These are phyloP conservation scores for Aphelenchoides besseyi DNA, from an alignment of 1,140 invertebrate species.

Conservation along the genomic window DNA sequence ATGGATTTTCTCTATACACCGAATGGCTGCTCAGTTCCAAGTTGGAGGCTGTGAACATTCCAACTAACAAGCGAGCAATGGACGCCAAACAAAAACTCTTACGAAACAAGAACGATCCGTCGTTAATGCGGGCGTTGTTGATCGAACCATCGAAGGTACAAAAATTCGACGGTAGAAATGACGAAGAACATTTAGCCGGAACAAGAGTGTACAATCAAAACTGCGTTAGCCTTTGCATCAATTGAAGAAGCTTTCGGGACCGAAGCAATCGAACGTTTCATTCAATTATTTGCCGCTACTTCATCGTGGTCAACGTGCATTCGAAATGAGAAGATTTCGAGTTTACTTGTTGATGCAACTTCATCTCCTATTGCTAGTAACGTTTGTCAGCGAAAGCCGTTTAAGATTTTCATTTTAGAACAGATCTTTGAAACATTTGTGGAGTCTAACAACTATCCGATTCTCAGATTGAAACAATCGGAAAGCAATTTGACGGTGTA, in stretches of 20 bases:
- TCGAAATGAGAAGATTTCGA: slow-evolving; percentile 9
- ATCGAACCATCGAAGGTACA: slow-evolving; percentile 12
- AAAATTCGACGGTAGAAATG: too few species aligned
- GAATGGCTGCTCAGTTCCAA: slow-evolving; percentile 33
- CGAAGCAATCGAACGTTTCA: slow-evolving; percentile 10
- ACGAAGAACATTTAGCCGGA: slow-evolving; percentile 4
- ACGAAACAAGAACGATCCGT: slow-evolving; percentile 10
- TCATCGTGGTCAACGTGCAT: neutral
- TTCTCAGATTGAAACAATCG: neutral
- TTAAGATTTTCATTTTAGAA: slow-evolving; percentile 4
- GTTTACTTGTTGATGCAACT: slow-evolving; percentile 12
- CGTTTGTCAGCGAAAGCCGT: neutral
- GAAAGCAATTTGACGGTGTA: neutral
- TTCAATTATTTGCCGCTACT: neutral
- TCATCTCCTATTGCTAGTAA: slow-evolving; percentile 10
- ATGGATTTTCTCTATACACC: slow-evolving; percentile 28
- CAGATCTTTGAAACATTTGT: slow-evolving; percentile 14
- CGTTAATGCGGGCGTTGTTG: neutral
- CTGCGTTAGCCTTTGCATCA: slow-evolving; percentile 14
- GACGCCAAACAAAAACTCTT: slow-evolving; percentile 25
- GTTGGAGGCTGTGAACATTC: slow-evolving; percentile 21
- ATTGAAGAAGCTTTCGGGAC: slow-evolving; percentile 20
- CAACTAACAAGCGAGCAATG: slow-evolving; percentile 17
- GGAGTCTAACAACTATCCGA: slow-evolving; percentile 5
- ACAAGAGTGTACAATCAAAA: slow-evolving; percentile 15